These are phyloP conservation scores for Parnassius glacialis DNA, from an alignment of 2,888 invertebrate species.

Conservation along the genomic window DNA sequence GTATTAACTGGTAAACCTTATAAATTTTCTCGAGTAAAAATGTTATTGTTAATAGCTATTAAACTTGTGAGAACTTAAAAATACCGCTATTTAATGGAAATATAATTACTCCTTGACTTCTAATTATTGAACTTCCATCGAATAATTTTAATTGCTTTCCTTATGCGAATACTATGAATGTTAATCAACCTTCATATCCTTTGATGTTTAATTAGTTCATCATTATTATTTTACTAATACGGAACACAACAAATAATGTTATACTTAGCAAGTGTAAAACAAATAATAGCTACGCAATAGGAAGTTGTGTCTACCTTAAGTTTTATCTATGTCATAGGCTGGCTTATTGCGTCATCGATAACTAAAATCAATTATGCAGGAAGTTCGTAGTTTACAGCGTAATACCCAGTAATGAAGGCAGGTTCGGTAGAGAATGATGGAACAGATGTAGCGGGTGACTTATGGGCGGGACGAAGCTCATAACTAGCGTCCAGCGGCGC, in stretches of 20 bases:
- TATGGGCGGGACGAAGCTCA: slow-evolving; percentile 59
- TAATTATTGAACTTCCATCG: neutral
- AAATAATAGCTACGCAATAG: too few species aligned
- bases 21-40: slow-evolving; percentile 27
- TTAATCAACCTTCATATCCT: too few species aligned
- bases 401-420: slow-evolving; percentile 44
- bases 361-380: slow-evolving; percentile 32
- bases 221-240: too few species aligned
- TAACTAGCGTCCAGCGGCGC: slow-evolving; percentile 67
- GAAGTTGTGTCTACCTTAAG: slow-evolving; percentile 5
- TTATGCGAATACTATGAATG: too few species aligned
- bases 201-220: too few species aligned
- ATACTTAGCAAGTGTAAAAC: too few species aligned
- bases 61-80: slow-evolving; percentile 11
- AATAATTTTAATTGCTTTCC: too few species aligned
- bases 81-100: slow-evolving; percentile 11
- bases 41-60: slow-evolving; percentile 22
- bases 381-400: slow-evolving; percentile 25
- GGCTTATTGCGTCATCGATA: slow-evolving; percentile 26
- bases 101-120: slow-evolving; percentile 7
- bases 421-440: slow-evolving; percentile 50
- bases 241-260: too few species aligned
- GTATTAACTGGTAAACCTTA: slow-evolving; percentile 35
- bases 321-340: slow-evolving; percentile 24
- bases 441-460: slow-evolving; percentile 65